These are phyloP conservation scores for Crematogaster levior DNA, from an alignment of 2,888 invertebrate species.

Conservation along the genomic window DNA sequence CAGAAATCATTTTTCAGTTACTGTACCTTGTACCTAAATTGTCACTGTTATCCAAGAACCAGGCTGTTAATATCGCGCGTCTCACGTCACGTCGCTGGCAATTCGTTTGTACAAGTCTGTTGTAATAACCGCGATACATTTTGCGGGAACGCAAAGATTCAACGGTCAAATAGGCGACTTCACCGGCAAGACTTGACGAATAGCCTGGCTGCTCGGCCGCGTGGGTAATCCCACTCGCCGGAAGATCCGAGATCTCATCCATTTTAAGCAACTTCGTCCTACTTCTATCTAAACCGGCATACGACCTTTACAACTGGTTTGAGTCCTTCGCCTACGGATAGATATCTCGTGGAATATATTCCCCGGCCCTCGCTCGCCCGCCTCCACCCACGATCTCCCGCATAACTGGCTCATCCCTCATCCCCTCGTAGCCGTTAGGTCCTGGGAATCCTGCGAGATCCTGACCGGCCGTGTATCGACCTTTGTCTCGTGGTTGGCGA, in stretches of 20 bases:
- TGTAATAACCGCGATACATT: conserved; percentile 34
- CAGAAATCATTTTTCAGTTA: conserved; percentile 2
- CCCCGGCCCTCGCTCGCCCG: conserved; percentile 55
- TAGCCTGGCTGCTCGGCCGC: conserved; percentile 68
- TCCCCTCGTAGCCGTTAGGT: conserved; percentile 41
- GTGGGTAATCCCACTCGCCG: conserved; percentile 78
- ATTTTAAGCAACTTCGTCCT: conserved; percentile 79
- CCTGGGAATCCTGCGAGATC: conserved; percentile 55
- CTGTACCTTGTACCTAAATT: not conserved
- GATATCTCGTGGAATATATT: conserved; percentile 76
- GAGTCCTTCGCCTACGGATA: conserved; percentile 70
- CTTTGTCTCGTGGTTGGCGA: conserved; percentile 61
- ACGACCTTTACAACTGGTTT: conserved; percentile 70
- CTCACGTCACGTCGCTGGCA: not conserved
- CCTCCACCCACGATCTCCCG: conserved; percentile 22
- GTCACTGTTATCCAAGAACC: not conserved
- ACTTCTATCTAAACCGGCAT: conserved; percentile 61
- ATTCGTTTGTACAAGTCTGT: not conserved
- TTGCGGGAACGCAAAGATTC: conserved; percentile 10
- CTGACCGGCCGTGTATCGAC: conserved; percentile 59
- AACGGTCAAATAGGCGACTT: conserved; percentile 49
- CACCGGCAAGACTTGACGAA: conserved; percentile 71
- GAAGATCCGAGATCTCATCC: conserved; percentile 77
- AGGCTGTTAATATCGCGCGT: not conserved
- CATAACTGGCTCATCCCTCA: conserved; percentile 32